Conservation (phyloP, 2,888 invertebrate genomes). For the Ennomos erosarius region DNA sequence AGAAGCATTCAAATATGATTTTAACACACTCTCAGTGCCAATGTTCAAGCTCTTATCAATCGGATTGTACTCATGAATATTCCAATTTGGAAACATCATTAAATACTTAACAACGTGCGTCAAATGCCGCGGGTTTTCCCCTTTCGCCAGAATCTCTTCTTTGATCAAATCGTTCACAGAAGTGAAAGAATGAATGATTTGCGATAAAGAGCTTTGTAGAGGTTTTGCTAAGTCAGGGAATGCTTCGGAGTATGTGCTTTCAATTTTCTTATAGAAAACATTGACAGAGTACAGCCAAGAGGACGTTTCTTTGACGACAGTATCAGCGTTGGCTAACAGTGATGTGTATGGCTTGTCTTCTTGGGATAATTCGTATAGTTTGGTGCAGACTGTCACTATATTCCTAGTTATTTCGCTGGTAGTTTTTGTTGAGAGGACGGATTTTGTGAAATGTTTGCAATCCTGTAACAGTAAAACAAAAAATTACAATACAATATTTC, state of each 20-base stretch:
- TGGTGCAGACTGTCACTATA: conserved; percentile 52
- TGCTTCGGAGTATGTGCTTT: conserved; percentile 84
- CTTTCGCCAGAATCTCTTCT: conserved; percentile 67
- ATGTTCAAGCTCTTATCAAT: conserved; percentile 1
- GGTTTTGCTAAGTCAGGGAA: conserved; percentile 93
- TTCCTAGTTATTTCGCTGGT: conserved; percentile 55
- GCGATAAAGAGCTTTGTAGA: conserved; percentile 87
- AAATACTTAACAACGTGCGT: conserved; percentile 70
- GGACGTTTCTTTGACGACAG: conserved; percentile 69
- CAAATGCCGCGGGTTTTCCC: conserved; percentile 60
- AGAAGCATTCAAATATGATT: conserved; percentile 24
- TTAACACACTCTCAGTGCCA: conserved; percentile 12
- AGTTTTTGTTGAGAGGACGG: conserved; percentile 66
- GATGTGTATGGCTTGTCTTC: conserved; percentile 44
- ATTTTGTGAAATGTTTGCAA: conserved; percentile 76
- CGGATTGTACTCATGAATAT: conserved; percentile 34
- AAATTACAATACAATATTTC: background rate
- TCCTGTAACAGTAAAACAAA: conserved; percentile 64
- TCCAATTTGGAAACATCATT: conserved; percentile 78
- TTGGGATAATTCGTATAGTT: conserved; percentile 49
- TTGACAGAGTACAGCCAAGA: conserved; percentile 84
- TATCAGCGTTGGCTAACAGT: conserved; percentile 52
- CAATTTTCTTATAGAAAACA: conserved; percentile 83
- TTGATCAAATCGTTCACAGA: conserved; percentile 82
- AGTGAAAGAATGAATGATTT: conserved; percentile 87